phyloP scores from a whole-genome alignment of 2,797 vertebrate genomes.

The Alfaro cultratus region DNA sequence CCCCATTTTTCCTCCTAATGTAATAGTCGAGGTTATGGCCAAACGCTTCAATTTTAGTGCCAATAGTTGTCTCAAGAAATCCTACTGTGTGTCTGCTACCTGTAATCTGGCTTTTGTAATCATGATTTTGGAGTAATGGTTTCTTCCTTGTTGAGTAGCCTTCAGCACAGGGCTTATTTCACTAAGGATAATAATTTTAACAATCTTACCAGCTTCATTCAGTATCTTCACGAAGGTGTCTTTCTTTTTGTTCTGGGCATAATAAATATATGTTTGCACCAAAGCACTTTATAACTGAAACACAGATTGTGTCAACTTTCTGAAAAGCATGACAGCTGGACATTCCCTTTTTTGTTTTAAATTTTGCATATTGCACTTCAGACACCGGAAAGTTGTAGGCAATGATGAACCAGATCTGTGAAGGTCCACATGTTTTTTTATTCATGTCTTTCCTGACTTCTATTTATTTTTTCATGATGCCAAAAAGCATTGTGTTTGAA shows the following conservation, averaged over 20 bases:
- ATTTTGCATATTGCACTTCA: neutral
- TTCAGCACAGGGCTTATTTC: neutral
- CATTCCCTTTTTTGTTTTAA: neutral
- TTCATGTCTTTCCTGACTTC: neutral
- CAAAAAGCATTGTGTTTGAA: too few species aligned
- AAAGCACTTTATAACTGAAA: neutral
- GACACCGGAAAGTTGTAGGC: neutral
- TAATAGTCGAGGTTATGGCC: neutral
- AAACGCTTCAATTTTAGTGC: neutral
- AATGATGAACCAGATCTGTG: neutral
- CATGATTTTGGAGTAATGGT: neutral
- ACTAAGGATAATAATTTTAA: neutral
- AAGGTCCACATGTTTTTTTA: neutral
- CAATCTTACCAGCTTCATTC: neutral
- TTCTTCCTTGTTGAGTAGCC: neutral
- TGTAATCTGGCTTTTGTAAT: neutral
- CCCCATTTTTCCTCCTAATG: neutral
- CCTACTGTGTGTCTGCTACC: neutral
- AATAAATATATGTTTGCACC: neutral
- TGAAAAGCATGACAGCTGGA: neutral
- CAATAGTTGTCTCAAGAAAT: neutral
- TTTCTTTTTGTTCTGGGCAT: neutral
- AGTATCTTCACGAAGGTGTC: neutral
- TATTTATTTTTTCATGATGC: neutral
- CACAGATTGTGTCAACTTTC: neutral